phyloP scores from a whole-genome alignment of 1,140 invertebrate genomes.

The Temnothorax nylanderi region DNA sequence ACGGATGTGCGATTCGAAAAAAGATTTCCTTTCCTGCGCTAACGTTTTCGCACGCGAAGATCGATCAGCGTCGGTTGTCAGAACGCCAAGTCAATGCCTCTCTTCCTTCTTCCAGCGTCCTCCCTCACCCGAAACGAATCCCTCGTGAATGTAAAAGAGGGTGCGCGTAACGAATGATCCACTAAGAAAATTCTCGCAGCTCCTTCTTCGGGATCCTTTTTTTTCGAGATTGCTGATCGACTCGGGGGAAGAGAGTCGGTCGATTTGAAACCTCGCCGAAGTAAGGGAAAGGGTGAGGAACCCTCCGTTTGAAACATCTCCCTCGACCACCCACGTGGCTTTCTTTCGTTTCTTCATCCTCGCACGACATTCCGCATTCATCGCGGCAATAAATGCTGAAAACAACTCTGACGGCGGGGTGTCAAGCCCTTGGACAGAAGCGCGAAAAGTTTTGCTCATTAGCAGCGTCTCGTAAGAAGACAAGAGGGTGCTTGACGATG shows the following conservation, averaged over 20 bases:
- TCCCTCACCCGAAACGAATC: conserved; percentile 17
- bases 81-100: conserved; percentile 35
- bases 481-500: conserved; percentile 15
- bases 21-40: conserved; percentile 51
- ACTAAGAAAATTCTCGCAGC: conserved; percentile 46
- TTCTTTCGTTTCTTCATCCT: conserved; percentile 1
- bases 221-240: conserved; percentile 13
- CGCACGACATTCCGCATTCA: conserved; percentile 52
- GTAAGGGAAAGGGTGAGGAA: background rate
- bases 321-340: background rate
- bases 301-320: conserved; percentile 21
- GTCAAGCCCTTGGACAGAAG: conserved; percentile 46
- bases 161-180: conserved; percentile 58
- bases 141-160: conserved; percentile 50
- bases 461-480: conserved; percentile 10
- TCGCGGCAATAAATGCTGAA: conserved; percentile 59
- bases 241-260: background rate
- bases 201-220: conserved; percentile 25
- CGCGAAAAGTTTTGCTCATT: conserved; percentile 59
- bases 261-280: background rate
- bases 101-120: background rate
- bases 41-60: conserved; percentile 51
- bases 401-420: conserved; percentile 36
- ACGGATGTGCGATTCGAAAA: conserved; percentile 46
- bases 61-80: conserved; percentile 57